These are phyloP conservation scores for Lasioglossum villosulum DNA, from an alignment of 2,888 invertebrate species.

Conservation along the genomic window DNA sequence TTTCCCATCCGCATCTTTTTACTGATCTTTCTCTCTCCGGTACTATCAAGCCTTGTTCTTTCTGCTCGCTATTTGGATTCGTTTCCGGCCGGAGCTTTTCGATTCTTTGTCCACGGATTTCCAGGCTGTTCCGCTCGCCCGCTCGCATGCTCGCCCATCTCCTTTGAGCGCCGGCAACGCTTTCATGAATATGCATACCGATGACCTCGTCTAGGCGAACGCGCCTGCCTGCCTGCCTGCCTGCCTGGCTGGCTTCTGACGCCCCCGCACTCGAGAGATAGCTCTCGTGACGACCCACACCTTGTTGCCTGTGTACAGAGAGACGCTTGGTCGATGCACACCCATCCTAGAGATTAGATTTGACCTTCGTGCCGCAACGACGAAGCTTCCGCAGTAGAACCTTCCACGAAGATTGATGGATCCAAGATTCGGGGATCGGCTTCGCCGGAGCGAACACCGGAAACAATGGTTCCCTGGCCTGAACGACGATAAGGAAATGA, in stretches of 20 bases:
- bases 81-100: constrained; percentile 1
- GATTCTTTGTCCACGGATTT: constrained; percentile 18
- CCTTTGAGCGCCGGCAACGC: constrained; percentile 36
- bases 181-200: constrained; percentile 55
- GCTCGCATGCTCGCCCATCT: constrained; percentile 12
- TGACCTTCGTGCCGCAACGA: constrained; percentile 38
- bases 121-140: constrained; percentile 5
- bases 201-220: constrained; percentile 39
- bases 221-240: constrained; percentile 7
- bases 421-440: constrained; percentile 4
- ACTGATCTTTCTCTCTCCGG: not conserved
- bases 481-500: not conserved
- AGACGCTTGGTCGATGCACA: constrained; percentile 25
- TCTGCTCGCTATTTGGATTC: not conserved
- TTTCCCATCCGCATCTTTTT: not conserved
- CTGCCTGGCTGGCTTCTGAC: constrained; percentile 15
- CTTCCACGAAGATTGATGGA: constrained; percentile 22
- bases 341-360: constrained; percentile 33
- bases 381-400: not conserved
- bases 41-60: not conserved
- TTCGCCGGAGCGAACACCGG: not conserved
- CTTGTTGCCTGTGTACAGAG: constrained; percentile 5
- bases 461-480: not conserved
- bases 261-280: constrained; percentile 16
- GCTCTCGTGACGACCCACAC: constrained; percentile 17